Percentiles rank a stretch among this genome's conserved stretches.
Conservation (phyloP, 2,113 vertebrate species). For the Leptobrachium leishanense region DNA sequence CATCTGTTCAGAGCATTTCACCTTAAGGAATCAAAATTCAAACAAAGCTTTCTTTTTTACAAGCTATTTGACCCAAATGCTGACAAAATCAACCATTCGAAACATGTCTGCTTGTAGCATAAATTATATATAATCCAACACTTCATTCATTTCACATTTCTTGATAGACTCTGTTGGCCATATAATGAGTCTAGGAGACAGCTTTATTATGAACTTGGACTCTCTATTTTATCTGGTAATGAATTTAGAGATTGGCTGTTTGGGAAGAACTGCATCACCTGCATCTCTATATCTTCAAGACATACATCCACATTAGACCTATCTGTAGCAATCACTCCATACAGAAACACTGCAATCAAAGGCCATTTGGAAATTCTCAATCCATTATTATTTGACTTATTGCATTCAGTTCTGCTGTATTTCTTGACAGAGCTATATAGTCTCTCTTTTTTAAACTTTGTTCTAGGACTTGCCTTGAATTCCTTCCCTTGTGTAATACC, state of each 20-base stretch:
- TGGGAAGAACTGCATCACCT: background rate
- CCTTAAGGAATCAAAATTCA: too few species aligned
- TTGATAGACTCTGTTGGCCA: too few species aligned
- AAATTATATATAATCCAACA: too few species aligned
- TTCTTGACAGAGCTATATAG: conserved; percentile 13
- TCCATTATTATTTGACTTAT: conserved; percentile 9
- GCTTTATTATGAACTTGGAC: too few species aligned
- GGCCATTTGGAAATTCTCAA: background rate
- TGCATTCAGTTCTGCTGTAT: background rate
- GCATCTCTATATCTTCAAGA: background rate
- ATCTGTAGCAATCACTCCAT: background rate
- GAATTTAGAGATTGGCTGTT: background rate
- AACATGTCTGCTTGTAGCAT: too few species aligned
- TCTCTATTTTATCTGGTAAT: background rate
- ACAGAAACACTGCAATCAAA: background rate
- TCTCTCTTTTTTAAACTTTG: background rate
- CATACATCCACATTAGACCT: background rate
- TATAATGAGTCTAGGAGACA: too few species aligned
- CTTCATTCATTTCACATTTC: too few species aligned
- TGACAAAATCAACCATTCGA: too few species aligned
- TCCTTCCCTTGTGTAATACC: conserved; percentile 7
- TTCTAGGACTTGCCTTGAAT: background rate
- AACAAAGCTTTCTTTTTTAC: too few species aligned
- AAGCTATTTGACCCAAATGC: too few species aligned
- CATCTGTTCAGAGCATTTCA: too few species aligned